A percentile compares a stretch with the other conserved stretches of the same genome.
phyloP scores from a whole-genome alignment of 1,140 invertebrate genomes.

The Drosophila rufa region DNA sequence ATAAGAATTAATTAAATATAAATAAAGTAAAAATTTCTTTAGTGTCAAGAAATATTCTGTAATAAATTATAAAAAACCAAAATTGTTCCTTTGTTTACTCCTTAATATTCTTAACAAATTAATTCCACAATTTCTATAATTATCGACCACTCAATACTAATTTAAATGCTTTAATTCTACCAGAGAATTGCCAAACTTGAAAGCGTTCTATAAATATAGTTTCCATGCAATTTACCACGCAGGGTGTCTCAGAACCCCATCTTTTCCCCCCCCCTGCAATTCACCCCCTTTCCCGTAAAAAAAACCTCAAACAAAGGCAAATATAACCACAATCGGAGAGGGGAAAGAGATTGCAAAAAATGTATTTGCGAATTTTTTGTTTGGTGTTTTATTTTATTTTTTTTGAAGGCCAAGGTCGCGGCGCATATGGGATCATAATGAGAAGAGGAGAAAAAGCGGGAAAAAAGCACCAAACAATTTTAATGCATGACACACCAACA shows the following conservation, averaged over 20 bases:
- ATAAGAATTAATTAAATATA: no score
- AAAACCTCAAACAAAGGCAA: constrained; percentile 34
- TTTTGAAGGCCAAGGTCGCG: constrained; percentile 54
- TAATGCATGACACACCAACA: constrained; percentile 34
- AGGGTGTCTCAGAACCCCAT: constrained; percentile 6
- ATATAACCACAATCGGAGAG: constrained; percentile 24
- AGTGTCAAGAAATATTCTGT: no score
- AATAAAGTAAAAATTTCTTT: no score
- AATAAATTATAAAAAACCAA: no score
- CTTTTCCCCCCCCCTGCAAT: not conserved
- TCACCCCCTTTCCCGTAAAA: not conserved
- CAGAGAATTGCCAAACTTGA: not conserved
- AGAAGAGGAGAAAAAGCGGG: constrained; percentile 25
- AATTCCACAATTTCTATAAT: not conserved
- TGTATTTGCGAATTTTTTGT: constrained; percentile 44
- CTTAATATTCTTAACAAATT: no score
- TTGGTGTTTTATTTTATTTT: constrained; percentile 30
- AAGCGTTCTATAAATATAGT: not conserved
- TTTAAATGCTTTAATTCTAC: not conserved
- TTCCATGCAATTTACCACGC: constrained; percentile 23
- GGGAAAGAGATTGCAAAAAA: constrained; percentile 39
- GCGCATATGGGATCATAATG: constrained; percentile 57
- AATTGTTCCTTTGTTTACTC: no score
- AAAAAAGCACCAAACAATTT: constrained; percentile 35
- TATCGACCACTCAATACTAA: not conserved